Percentiles rank a stretch among this genome's conserved stretches.
These are phyloP conservation scores for Eurystomus glaucurus DNA, from an alignment of 2,797 vertebrate genomes.

Conservation along the genomic window DNA sequence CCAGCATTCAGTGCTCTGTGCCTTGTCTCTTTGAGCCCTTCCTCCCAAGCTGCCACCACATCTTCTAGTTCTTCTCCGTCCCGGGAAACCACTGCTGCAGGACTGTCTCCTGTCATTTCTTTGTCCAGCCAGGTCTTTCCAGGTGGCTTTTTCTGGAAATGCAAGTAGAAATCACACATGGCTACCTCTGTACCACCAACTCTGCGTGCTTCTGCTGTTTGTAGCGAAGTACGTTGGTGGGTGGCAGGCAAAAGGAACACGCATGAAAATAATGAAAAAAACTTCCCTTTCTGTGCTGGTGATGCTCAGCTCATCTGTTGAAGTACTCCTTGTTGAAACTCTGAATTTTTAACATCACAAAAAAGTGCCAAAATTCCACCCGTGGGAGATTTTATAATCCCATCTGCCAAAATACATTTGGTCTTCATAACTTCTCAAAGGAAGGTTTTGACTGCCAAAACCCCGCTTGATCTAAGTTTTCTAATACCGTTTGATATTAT, in stretches of 20 bases:
- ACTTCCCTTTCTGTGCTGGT: neutral
- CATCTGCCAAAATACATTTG: conserved; percentile 32
- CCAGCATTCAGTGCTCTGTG: rapidly evolving
- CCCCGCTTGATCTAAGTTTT: neutral
- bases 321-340: neutral
- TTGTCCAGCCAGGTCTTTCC: neutral
- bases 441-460: conserved; percentile 4
- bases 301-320: neutral
- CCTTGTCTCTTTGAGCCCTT: neutral
- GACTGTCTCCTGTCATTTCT: neutral
- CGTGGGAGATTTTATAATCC: neutral
- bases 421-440: conserved; percentile 18
- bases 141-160: neutral
- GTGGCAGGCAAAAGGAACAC: conserved; percentile 50
- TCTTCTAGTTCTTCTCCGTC: neutral
- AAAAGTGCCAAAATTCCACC: neutral
- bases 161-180: neutral
- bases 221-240: neutral
- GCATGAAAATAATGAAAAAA: neutral
- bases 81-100: neutral
- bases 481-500: neutral
- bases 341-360: neutral
- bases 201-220: neutral
- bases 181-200: neutral
- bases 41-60: neutral